A percentile compares a stretch with the other conserved stretches of the same genome.
Conservation (phyloP, 2,797 vertebrate genomes). For the Malacoraja senta region DNA sequence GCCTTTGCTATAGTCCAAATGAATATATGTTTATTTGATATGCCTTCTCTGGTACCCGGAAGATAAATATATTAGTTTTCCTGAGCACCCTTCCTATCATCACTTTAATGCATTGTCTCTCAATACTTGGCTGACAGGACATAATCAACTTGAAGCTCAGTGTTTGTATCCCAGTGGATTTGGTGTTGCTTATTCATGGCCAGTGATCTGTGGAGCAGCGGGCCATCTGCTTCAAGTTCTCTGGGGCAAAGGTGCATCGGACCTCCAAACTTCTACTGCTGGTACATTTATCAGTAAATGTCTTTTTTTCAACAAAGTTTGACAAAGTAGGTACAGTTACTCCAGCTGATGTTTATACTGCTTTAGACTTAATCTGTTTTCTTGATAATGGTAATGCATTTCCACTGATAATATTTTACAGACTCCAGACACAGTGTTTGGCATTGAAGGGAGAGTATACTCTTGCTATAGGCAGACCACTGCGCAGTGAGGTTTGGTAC, state of each 20-base stretch:
- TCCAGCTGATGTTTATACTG: neutral
- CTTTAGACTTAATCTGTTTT: neutral
- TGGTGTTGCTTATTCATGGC: neutral
- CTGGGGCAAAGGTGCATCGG: neutral
- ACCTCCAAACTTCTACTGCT: neutral
- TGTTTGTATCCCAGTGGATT: neutral
- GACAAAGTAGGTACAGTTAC: neutral
- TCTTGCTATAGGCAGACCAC: neutral
- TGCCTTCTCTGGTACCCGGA: neutral
- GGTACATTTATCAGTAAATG: neutral
- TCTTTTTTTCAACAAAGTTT: neutral
- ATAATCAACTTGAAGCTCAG: neutral
- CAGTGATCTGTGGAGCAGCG: slow-evolving; percentile 15
- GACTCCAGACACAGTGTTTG: neutral
- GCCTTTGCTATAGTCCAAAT: neutral
- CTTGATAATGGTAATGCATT: neutral
- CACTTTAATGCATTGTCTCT: neutral
- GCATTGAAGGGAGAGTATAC: neutral
- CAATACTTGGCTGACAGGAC: neutral
- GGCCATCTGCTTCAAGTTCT: slow-evolving; percentile 20
- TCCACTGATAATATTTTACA: neutral
- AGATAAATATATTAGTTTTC: neutral
- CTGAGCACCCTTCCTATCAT: neutral
- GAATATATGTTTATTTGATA: neutral
- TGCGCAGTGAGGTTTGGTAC: neutral